Conservation (phyloP, 2,113 vertebrate genomes). For the Hyla sarda region DNA sequence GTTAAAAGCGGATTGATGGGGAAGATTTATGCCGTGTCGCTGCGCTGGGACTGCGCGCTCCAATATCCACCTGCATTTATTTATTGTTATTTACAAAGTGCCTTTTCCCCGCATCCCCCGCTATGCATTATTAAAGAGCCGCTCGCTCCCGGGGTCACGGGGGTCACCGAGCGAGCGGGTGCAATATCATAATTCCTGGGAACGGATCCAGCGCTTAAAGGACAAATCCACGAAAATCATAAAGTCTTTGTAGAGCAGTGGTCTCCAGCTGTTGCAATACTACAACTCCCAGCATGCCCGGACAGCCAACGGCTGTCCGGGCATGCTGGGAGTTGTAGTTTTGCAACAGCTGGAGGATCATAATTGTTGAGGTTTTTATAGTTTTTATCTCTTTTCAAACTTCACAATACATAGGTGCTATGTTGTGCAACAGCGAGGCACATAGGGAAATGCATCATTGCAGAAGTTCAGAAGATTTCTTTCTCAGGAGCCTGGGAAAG, state of each 20-base stretch:
- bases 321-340: too few relatives aligned
- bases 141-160: conserved; percentile 1
- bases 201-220: background rate
- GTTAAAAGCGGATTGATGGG: background rate
- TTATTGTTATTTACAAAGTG: conserved; percentile 7
- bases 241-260: too few relatives aligned
- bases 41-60: background rate
- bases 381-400: too few relatives aligned
- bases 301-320: too few relatives aligned
- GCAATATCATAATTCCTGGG: background rate
- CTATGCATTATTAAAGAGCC: background rate
- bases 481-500: background rate
- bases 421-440: too few relatives aligned
- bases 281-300: too few relatives aligned
- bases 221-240: background rate
- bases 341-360: too few relatives aligned
- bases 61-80: background rate
- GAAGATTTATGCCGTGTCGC: background rate
- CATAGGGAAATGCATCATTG: too few relatives aligned
- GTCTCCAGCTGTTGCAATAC: too few relatives aligned
- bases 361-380: too few relatives aligned
- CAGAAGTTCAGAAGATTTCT: too few relatives aligned
- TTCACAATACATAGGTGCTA: too few relatives aligned
- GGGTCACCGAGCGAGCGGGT: background rate
- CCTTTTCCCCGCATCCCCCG: background rate